Evolutionary conservation across 1,140 invertebrate genomes (phyloP), one percentile per base, ranked within the genome.

Genomic region (Mactra quadrangularis): DNA sequence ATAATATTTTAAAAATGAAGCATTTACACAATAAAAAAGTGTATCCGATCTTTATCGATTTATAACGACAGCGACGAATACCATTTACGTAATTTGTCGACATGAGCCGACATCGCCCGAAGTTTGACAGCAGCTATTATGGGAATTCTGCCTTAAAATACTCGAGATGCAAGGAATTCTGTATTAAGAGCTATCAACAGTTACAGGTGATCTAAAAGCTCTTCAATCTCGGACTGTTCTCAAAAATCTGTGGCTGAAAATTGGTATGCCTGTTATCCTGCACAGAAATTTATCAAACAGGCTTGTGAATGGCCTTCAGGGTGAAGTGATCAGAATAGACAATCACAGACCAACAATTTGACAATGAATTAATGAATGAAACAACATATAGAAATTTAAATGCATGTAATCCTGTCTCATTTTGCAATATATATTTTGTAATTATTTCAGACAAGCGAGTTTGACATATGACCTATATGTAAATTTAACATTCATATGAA

Each of bases 281-380:
- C 33, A 53, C 33, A 29, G 59, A 29, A 79, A 77, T 77, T 41
- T 77, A 7, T 47, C 22, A 38, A 38, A 62, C 31, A 47, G 15
- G 22, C 74, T 77, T 45, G 74, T 77, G 3, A 77, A 62, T 77
- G 74, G 74, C 19, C 31, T 77, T 11, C n/a, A 27, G 19, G 74
- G 74, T 22, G 31, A 15, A 17, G 33, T 77, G 15, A 41, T 31
- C 47, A 13, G 45, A 29, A 27, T 62, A 25, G 19, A 60, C 33
- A 29, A 64, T 15, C n/a, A 57, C 11, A 22, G 41, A 27, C 57
- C 47, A 33, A 29, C 27, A n/a, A n/a, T n/a, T n/a, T n/a, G n/a
- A n/a, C n/a, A n/a, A n/a, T n/a, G 68, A 35, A 19, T 17, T 68
- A 68, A 22, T 27, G 15, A 27, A 27, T 27, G 22, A 22, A 60